A percentile compares a stretch with the other conserved stretches of the same genome.
These are phyloP conservation scores for Cabera pusaria DNA, from an alignment of 2,888 invertebrate genomes.

Conservation along the genomic window DNA sequence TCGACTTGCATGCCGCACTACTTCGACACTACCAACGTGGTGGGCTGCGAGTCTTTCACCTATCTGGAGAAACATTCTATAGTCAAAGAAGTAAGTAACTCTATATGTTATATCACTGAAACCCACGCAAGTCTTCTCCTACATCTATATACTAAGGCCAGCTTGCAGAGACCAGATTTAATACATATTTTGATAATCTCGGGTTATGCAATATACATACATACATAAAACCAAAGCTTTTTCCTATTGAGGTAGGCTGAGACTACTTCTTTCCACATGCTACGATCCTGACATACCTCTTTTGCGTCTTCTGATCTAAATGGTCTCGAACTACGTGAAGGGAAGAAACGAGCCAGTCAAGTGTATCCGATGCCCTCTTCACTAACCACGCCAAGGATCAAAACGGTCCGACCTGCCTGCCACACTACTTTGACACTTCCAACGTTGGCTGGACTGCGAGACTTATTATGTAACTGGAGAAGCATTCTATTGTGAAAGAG, in stretches of 20 bases:
- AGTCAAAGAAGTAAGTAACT: slow-evolving; percentile 65
- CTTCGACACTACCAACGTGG: slow-evolving; percentile 60
- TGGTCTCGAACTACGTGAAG: slow-evolving; percentile 59
- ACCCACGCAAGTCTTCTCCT: too few species aligned
- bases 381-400: slow-evolving; percentile 39
- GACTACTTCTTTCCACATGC: too few species aligned
- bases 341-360: slow-evolving; percentile 57
- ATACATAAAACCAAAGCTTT: too few species aligned
- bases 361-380: slow-evolving; percentile 63
- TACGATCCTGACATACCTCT: too few species aligned
- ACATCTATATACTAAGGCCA: too few species aligned
- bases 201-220: too few species aligned
- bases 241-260: too few species aligned
- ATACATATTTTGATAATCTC: too few species aligned
- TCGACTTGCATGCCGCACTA: slow-evolving; percentile 57
- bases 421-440: slow-evolving; percentile 62
- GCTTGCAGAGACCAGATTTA: too few species aligned
- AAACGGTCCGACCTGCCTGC: slow-evolving; percentile 53
- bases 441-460: slow-evolving; percentile 61
- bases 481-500: slow-evolving; percentile 75
- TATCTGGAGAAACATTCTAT: slow-evolving; percentile 73
- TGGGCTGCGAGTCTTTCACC: slow-evolving; percentile 63
- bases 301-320: too few species aligned
- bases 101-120: too few species aligned
- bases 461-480: slow-evolving; percentile 66